Base-by-base conservation (phyloP, 2,113 vertebrate genomes). In the Hoplias malabaricus region DNA sequence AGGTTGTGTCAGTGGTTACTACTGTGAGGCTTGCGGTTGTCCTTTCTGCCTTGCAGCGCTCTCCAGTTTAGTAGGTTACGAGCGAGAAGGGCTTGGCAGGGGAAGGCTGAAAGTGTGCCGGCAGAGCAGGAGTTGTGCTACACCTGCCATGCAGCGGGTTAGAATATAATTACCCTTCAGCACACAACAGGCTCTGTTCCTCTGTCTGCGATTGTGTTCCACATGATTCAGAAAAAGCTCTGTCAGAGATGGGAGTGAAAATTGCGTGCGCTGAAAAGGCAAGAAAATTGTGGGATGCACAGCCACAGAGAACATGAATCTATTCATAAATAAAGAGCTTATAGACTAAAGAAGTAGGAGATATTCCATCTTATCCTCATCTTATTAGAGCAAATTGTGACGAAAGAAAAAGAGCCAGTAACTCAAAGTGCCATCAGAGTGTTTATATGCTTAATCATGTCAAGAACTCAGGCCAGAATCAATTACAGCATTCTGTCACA, bases 131-230 rank as follows among this genome's bases (percentile, higher is more conserved):
- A 53, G 62, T 69, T 8, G 23, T 38, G 72, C 53, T 71, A 69
- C 76, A 75, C 66, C 76, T 82, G 71, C 66, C 48, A 40, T 50
- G 38, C 68, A 54, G 21, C 27, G 11, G 65, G n/a, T 40, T 57
- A 19, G 13, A 63, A 33, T 13, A 19, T 56, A 78, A 75, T 82
- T 65, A 75, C 57, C 29, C 57, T 74, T 38, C 56, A 19, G 70
- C 36, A 69, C 48, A 61, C 59, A 72, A 56, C 48, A 8, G 19
- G 5, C 34, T 25, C 62, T 21, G 14, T 43, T 13, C 11, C 75
- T 77, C n/a, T 42, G 21, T 36, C 50, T 19, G 53, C 33, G 59
- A 67, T 33, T 25, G 33, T 16, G 7, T 40, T 62, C 8, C 33
- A 36, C 14, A 27, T 9, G 33, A 25, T 4, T 69, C n/a, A 13